Conservation (phyloP, 2,888 invertebrate species). For the Lasioglossum marginatum region DNA sequence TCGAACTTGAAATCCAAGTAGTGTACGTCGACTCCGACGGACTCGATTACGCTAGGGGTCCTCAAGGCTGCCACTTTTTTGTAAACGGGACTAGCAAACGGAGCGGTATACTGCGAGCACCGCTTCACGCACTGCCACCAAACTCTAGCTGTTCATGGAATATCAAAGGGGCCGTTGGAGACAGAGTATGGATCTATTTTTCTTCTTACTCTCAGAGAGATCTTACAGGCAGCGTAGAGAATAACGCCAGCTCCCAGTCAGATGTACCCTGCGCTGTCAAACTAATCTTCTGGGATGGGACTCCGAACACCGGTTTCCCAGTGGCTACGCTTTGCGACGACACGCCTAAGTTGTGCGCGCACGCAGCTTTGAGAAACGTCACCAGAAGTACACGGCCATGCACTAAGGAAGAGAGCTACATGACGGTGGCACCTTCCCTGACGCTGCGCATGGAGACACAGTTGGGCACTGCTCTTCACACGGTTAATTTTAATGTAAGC, state of each 20-base stretch:
- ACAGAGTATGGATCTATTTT: slow-evolving; percentile 95
- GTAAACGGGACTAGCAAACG: slow-evolving; percentile 87
- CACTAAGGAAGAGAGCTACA: slow-evolving; percentile 92
- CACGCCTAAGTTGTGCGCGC: slow-evolving; percentile 93
- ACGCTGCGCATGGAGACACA: slow-evolving; percentile 80
- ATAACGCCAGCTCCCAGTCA: slow-evolving; percentile 66
- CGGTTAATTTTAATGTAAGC: slow-evolving; percentile 85
- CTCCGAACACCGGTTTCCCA: slow-evolving; percentile 76
- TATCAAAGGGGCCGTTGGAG: slow-evolving; percentile 91
- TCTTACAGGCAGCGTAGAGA: slow-evolving; percentile 86
- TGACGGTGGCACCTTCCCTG: slow-evolving; percentile 85
- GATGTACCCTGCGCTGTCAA: slow-evolving; percentile 75
- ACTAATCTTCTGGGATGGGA: slow-evolving; percentile 81
- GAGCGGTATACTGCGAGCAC: slow-evolving; percentile 91
- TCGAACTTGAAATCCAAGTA: slow-evolving; percentile 95
- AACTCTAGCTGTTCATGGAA: slow-evolving; percentile 95
- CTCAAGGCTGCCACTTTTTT: slow-evolving; percentile 82
- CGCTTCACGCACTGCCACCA: slow-evolving; percentile 93
- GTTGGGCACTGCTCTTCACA: slow-evolving; percentile 91
- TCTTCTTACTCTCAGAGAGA: slow-evolving; percentile 93
- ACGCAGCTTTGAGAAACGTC: slow-evolving; percentile 90
- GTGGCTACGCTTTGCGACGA: slow-evolving; percentile 85
- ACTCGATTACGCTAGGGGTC: slow-evolving; percentile 90
- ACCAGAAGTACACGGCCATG: slow-evolving; percentile 93
- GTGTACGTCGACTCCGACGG: slow-evolving; percentile 95